phyloP scores from a whole-genome alignment of 2,113 vertebrate genomes.

The Pampusana beccarii region DNA sequence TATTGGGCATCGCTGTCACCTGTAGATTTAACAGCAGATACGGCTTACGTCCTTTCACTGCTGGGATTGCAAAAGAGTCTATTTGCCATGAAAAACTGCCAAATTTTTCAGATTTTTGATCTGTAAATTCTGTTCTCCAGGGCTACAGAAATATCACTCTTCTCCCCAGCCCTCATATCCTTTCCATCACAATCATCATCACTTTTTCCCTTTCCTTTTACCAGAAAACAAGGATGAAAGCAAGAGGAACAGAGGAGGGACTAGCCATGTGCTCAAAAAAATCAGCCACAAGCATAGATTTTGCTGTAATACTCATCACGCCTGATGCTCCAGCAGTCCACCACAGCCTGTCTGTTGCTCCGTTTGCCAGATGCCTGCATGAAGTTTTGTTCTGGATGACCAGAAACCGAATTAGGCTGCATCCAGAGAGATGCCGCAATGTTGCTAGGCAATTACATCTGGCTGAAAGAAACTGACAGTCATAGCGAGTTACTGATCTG shows the following conservation, averaged over 20 bases:
- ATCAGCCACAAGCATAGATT: background rate
- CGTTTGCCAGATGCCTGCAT: slow-evolving; percentile 34
- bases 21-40: background rate
- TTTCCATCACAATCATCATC: background rate
- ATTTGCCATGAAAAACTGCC: background rate
- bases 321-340: background rate
- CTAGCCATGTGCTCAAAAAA: fast-evolving
- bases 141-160: background rate
- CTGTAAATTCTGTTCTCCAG: background rate
- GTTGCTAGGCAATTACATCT: slow-evolving; percentile 55
- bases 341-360: background rate
- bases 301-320: background rate
- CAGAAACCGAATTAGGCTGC: slow-evolving; percentile 54
- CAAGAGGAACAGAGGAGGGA: background rate
- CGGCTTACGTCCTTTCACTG: background rate
- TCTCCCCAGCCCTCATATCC: background rate
- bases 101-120: background rate
- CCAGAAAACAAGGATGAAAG: background rate
- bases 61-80: background rate
- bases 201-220: background rate
- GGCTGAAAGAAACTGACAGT: slow-evolving; percentile 36
- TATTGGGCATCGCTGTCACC: background rate
- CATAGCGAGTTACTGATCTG: background rate
- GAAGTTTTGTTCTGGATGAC: slow-evolving; percentile 49
- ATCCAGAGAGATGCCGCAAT: background rate